Percentiles rank a stretch among this genome's conserved stretches.
Conservation (phyloP, 2,888 invertebrate genomes). For the Onchidella celtica region DNA sequence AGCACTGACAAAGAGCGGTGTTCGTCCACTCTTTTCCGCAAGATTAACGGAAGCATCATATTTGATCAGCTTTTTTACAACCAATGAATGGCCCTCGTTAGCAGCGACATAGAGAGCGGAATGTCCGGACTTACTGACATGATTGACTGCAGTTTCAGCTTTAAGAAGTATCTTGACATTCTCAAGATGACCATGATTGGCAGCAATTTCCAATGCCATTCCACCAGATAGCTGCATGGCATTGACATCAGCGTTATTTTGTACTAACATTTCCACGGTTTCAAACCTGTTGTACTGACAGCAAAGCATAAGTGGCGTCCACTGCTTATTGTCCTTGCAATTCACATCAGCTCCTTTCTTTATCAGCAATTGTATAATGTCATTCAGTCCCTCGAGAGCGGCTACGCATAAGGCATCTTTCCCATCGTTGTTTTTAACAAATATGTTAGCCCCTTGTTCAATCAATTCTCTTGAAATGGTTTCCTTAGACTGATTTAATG, state of each 20-base stretch:
- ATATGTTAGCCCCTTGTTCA: neutral
- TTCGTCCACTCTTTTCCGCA: slow-evolving; percentile 21
- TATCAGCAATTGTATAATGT: neutral
- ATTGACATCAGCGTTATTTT: slow-evolving; percentile 47
- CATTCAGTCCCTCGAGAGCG: neutral
- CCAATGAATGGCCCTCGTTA: slow-evolving; percentile 14
- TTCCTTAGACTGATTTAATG: neutral
- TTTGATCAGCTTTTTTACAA: slow-evolving; percentile 57
- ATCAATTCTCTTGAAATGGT: neutral
- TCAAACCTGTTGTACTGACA: neutral
- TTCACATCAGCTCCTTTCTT: neutral
- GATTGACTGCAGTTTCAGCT: slow-evolving; percentile 56
- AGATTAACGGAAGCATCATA: slow-evolving; percentile 60
- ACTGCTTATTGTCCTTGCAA: neutral
- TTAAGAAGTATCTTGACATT: neutral
- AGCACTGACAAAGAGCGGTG: neutral
- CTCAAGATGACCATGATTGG: slow-evolving; percentile 49
- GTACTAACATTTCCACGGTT: neutral
- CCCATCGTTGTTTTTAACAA: neutral
- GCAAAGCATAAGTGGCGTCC: slow-evolving; percentile 6
- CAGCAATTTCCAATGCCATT: slow-evolving; percentile 61
- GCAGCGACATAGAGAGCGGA: slow-evolving; percentile 34
- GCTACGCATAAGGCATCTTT: neutral
- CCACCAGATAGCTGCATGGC: slow-evolving; percentile 63
- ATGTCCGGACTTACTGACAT: slow-evolving; percentile 63